phyloP scores from a whole-genome alignment of 2,888 invertebrate genomes.

The Cerastis leucographa region DNA sequence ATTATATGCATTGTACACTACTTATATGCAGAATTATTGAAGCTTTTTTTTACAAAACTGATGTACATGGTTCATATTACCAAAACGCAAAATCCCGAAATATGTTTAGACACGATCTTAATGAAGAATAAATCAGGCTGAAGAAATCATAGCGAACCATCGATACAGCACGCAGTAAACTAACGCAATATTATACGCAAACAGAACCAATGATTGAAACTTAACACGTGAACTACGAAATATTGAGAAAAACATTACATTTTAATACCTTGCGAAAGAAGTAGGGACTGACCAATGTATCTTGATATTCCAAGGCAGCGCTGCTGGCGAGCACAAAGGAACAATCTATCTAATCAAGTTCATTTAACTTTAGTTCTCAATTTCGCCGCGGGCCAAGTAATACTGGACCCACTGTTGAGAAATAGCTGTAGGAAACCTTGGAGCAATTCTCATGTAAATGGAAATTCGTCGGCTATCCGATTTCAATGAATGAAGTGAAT shows the following conservation, averaged over 20 bases:
- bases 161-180: constrained; percentile 14
- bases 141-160: constrained; percentile 19
- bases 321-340: background rate
- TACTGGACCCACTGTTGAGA: constrained; percentile 20
- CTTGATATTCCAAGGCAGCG: constrained; percentile 13
- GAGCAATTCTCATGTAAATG: constrained; percentile 60
- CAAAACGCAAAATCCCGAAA: background rate
- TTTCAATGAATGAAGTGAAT: constrained; percentile 60
- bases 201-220: constrained; percentile 54
- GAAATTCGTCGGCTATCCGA: constrained; percentile 54
- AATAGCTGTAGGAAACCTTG: constrained; percentile 55
- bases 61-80: background rate
- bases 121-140: background rate
- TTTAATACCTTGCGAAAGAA: constrained; percentile 37
- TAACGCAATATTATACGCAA: constrained; percentile 51
- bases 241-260: constrained; percentile 33
- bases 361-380: constrained; percentile 21
- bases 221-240: constrained; percentile 38
- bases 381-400: constrained; percentile 21
- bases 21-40: background rate
- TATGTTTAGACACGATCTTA: constrained; percentile 1
- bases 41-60: too few species aligned
- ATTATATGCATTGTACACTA: background rate
- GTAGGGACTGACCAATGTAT: background rate
- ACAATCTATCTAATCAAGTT: background rate